Percentiles rank a stretch among this genome's conserved stretches.
Conservation (phyloP, 2,797 vertebrate genomes). For the Eutrigla gurnardus region DNA sequence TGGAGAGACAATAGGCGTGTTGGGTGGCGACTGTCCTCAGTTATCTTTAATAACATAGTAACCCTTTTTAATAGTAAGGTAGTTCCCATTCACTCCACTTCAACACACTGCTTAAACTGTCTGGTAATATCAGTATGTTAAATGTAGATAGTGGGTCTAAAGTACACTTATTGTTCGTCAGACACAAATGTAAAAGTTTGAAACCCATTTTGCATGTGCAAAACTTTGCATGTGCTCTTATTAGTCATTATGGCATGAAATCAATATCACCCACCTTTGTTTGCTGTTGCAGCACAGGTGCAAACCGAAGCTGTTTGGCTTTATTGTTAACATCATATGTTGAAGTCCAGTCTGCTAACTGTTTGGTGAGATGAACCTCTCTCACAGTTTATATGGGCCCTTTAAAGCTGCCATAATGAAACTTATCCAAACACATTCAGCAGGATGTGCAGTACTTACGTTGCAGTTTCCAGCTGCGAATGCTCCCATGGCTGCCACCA, state of each 20-base stretch:
- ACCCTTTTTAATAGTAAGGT: not conserved
- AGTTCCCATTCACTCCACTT: too few relatives aligned
- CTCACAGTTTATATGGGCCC: not conserved
- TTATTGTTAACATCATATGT: slow-evolving; percentile 1
- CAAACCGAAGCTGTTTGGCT: slow-evolving; percentile 26
- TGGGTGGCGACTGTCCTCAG: not conserved
- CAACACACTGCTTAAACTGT: too few relatives aligned
- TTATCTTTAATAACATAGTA: not conserved
- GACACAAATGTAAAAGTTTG: not conserved
- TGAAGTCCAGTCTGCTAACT: not conserved
- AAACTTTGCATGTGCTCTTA: not conserved
- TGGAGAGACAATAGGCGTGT: not conserved
- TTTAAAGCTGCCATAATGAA: not conserved
- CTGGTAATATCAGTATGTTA: not conserved
- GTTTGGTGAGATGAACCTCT: not conserved
- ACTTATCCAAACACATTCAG: not conserved
- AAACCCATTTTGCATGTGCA: not conserved
- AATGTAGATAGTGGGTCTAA: not conserved
- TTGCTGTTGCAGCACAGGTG: slow-evolving; percentile 42
- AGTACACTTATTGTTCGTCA: not conserved
- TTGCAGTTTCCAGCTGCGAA: slow-evolving; percentile 86
- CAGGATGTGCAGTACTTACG: slow-evolving; percentile 72
- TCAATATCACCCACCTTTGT: slow-evolving; percentile 49
- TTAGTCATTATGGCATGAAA: slow-evolving; percentile 19
- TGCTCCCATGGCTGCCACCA: slow-evolving; percentile 75